Evolutionary conservation across 1,140 invertebrate genomes (phyloP).

Genomic region (Cepaea nemoralis): DNA sequence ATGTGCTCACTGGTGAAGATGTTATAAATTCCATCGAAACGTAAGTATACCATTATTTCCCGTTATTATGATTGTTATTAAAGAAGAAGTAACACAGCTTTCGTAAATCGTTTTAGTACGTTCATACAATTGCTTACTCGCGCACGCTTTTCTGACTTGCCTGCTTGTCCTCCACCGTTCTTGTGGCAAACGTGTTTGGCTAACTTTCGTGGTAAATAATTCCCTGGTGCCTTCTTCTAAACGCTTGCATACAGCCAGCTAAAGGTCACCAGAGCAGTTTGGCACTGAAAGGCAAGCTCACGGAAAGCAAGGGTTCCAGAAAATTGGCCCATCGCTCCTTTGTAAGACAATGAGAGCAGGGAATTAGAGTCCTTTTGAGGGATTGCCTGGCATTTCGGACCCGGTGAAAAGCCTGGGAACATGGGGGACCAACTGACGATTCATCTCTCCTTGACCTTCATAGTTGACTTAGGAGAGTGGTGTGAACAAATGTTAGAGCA

Average conservation of each 20-base stretch:
- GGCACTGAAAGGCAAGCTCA: not conserved
- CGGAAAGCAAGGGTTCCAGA: not conserved
- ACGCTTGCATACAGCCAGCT: not conserved
- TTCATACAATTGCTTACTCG: no score
- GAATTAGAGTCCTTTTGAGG: conserved; percentile 1
- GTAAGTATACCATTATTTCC: no score
- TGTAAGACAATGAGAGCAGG: not conserved
- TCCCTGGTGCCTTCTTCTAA: not conserved
- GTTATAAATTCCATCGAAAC: no score
- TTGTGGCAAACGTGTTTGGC: no score
- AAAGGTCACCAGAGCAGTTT: not conserved
- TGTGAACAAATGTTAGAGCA: not conserved
- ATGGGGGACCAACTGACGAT: not conserved
- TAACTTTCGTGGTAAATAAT: no score
- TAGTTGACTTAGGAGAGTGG: not conserved
- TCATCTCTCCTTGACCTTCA: not conserved
- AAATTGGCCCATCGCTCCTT: not conserved
- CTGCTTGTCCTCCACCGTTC: no score
- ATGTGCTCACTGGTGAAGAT: no score
- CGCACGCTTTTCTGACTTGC: no score
- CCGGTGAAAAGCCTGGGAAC: conserved; percentile 17
- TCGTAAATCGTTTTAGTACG: no score
- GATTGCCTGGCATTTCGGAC: conserved; percentile 8
- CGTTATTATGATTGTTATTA: no score
- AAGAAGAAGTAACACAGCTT: no score